Evolutionary conservation across 1,140 invertebrate species (phyloP).

Genomic region (Galleria mellonella): DNA sequence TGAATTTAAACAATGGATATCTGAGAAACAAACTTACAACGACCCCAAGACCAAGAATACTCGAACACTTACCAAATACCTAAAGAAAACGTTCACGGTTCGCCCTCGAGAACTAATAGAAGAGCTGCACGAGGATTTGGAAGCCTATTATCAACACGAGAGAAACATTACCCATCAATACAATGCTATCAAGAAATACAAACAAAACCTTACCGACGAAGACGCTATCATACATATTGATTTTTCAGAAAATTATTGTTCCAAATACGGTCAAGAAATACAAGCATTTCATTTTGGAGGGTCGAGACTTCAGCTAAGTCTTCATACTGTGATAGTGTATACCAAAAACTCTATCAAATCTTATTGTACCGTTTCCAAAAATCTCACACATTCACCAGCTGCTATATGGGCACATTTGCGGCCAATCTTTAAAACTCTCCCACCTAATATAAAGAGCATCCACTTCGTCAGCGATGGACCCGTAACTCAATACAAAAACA

Average conservation of each 20-base stretch:
- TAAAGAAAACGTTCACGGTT: constrained; percentile 5
- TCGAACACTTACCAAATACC: constrained; percentile 7
- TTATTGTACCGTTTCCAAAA: constrained; percentile 26
- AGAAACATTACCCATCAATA: constrained; percentile 24
- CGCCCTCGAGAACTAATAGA: constrained; percentile 7
- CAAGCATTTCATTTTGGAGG: constrained; percentile 45
- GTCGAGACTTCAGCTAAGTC: constrained; percentile 27
- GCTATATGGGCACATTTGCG: constrained; percentile 29
- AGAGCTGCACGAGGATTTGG: constrained; percentile 13
- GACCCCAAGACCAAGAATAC: constrained; percentile 9
- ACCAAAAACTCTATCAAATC: constrained; percentile 5
- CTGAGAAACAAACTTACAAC: constrained; percentile 9
- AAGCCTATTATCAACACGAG: constrained; percentile 6
- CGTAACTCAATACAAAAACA: constrained; percentile 16
- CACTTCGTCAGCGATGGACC: constrained; percentile 19
- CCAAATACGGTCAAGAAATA: constrained; percentile 34
- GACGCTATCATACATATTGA: constrained; percentile 22
- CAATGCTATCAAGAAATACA: constrained; percentile 13
- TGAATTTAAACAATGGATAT: constrained; percentile 15
- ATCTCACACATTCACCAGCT: too few species aligned
- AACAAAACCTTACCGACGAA: constrained; percentile 21
- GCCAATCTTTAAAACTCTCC: constrained; percentile 14
- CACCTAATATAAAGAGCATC: constrained; percentile 5
- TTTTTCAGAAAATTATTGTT: constrained; percentile 33
- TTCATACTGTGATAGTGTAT: constrained; percentile 20